Evolutionary conservation across 2,888 invertebrate species (phyloP).

Genomic region (Arctia plantaginis): DNA sequence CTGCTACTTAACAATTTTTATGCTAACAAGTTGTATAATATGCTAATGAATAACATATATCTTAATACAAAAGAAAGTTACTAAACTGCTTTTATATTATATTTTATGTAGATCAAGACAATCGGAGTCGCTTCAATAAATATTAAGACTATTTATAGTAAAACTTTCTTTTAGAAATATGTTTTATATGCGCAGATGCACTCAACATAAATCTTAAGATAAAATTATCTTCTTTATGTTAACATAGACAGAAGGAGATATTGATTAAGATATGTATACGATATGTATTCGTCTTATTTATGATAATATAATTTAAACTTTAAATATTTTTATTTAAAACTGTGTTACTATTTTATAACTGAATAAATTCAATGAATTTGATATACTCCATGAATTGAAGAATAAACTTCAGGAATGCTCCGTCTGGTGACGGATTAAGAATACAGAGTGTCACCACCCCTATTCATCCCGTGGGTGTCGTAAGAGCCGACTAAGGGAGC

Average conservation of each 20-base stretch:
- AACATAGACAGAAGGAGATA: neutral
- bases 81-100: conserved; percentile 31
- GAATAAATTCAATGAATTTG: no score
- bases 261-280: neutral
- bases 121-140: conserved; percentile 23
- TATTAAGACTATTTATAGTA: conserved; percentile 9
- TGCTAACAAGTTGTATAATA: conserved; percentile 20
- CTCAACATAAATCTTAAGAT: conserved; percentile 12
- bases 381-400: no score
- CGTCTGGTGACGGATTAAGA: no score
- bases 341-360: no score
- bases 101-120: conserved; percentile 26
- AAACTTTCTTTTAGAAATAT: conserved; percentile 15
- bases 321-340: neutral
- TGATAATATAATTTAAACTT: neutral
- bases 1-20: conserved; percentile 18
- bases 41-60: conserved; percentile 27
- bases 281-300: neutral
- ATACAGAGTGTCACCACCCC: no score
- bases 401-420: no score
- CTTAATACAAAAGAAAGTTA: conserved; percentile 30
- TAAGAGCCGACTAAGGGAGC: no score
- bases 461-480: no score
- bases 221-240: conserved; percentile 7
- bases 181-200: conserved; percentile 7